Evolutionary conservation across 2,888 invertebrate species (phyloP).

Genomic region (Phytoseiulus persimilis): DNA sequence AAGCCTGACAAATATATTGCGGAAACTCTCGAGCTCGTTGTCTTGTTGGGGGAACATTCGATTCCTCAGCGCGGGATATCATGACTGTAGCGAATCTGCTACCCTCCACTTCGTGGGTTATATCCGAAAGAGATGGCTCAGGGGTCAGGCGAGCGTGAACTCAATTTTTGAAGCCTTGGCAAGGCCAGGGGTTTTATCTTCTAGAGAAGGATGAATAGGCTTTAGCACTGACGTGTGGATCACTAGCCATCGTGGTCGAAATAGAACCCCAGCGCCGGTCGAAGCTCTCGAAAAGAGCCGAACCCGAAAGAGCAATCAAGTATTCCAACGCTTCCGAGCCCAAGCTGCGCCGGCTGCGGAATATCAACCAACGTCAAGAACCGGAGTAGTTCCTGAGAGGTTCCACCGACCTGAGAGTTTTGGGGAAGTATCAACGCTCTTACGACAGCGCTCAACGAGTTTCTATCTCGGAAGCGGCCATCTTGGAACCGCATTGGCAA

Average conservation of each 20-base stretch:
- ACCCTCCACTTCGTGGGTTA: background rate
- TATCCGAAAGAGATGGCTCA: background rate
- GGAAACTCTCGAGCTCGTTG: background rate
- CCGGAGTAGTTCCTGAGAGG: background rate
- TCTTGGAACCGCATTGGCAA: no score
- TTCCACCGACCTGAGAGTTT: no score
- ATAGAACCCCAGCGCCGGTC: background rate
- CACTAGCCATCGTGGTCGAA: background rate
- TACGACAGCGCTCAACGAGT: no score
- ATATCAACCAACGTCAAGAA: background rate
- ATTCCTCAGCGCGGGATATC: background rate
- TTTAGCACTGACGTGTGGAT: background rate
- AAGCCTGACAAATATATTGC: background rate
- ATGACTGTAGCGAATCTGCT: background rate
- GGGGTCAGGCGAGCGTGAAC: background rate
- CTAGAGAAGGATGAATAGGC: background rate
- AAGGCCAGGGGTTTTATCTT: background rate
- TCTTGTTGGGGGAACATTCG: background rate
- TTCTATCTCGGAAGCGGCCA: no score
- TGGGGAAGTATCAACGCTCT: no score
- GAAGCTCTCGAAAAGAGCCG: background rate
- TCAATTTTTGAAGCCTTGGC: background rate
- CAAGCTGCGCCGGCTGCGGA: background rate
- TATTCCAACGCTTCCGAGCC: background rate
- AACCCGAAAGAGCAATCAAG: background rate